phyloP scores from a whole-genome alignment of 1,140 invertebrate genomes.

The Melitaea cinxia region DNA sequence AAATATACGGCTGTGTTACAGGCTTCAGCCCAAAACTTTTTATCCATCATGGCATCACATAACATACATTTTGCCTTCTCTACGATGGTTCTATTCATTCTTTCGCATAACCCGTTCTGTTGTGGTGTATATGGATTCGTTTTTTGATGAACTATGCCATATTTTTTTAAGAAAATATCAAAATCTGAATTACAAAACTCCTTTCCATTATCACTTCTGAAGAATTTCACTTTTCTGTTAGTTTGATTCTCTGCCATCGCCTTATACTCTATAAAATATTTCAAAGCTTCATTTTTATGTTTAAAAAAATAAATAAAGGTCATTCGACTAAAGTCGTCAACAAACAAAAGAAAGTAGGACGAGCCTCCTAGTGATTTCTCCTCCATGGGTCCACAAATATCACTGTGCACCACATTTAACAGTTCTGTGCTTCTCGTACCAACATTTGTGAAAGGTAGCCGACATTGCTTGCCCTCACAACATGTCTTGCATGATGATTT shows the following conservation, averaged over 20 bases:
- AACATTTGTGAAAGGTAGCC: too few relatives aligned
- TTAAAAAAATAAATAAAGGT: constrained; percentile 34
- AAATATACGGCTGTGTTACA: constrained; percentile 25
- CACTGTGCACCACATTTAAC: too few relatives aligned
- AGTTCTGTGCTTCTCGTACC: too few relatives aligned
- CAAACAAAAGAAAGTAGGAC: too few relatives aligned
- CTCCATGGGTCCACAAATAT: too few relatives aligned
- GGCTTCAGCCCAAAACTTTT: constrained; percentile 26
- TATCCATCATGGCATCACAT: constrained; percentile 13
- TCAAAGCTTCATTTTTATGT: constrained; percentile 29
- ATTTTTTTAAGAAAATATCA: constrained; percentile 41
- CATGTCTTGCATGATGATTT: constrained; percentile 29
- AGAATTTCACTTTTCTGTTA: constrained; percentile 19
- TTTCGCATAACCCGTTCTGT: constrained; percentile 28
- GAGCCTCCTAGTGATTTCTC: too few relatives aligned
- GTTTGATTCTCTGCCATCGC: constrained; percentile 56
- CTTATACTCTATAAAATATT: constrained; percentile 54
- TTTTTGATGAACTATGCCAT: constrained; percentile 58
- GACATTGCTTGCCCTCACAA: too few relatives aligned
- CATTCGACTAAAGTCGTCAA: too few relatives aligned
- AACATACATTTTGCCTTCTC: constrained; percentile 24
- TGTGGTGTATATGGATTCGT: constrained; percentile 19
- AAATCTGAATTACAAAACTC: constrained; percentile 52
- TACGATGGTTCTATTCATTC: constrained; percentile 25
- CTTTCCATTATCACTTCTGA: constrained; percentile 59